These are phyloP conservation scores for Odontocolon sp. DNA, from an alignment of 2,888 invertebrate species.

Conservation along the genomic window DNA sequence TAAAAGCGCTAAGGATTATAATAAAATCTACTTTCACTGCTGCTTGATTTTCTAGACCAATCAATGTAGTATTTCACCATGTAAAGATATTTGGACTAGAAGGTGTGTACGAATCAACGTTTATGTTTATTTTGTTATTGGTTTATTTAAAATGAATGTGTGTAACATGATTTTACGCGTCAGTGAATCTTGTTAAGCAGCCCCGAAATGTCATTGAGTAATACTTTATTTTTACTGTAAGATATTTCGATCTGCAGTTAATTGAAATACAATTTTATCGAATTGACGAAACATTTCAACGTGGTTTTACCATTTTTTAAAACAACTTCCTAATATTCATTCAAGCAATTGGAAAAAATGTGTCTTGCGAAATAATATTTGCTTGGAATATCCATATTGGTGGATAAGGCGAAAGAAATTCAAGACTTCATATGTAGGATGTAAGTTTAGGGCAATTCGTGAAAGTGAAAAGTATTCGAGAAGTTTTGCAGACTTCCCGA, in stretches of 20 bases:
- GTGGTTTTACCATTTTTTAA: background rate
- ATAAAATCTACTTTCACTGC: slow-evolving; percentile 7
- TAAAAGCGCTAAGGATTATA: background rate
- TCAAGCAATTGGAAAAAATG: no score
- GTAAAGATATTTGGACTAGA: no score
- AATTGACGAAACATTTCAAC: no score
- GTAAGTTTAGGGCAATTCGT: slow-evolving; percentile 16
- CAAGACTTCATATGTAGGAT: background rate
- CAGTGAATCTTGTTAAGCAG: background rate
- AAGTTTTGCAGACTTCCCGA: background rate
- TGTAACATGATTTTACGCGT: background rate
- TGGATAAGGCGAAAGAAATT: background rate
- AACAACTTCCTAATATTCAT: no score
- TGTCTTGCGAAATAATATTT: no score
- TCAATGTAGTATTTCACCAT: background rate
- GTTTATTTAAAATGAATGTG: background rate
- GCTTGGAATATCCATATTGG: no score
- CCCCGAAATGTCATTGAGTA: background rate
- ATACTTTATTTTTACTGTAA: background rate
- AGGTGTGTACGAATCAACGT: background rate
- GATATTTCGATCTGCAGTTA: no score
- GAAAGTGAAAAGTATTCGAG: slow-evolving; percentile 43
- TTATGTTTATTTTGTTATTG: background rate
- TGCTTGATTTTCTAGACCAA: background rate
- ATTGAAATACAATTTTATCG: no score